Base-by-base conservation (phyloP, 2,888 invertebrate genomes). In the Diogma glabrata region DNA sequence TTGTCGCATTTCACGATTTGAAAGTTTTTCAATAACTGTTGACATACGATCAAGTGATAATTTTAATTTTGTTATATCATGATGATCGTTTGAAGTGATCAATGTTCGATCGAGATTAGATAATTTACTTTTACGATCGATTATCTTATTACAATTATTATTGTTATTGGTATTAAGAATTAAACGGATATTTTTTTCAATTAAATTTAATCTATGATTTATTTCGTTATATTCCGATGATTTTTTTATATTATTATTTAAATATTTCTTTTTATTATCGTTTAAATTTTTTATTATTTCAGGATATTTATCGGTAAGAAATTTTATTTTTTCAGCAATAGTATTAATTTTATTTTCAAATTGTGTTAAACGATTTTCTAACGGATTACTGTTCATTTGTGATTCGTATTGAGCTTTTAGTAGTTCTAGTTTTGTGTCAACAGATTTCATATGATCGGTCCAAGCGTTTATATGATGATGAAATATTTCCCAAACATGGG, bases 401-500 rank as follows among this genome's bases (percentile, higher is more conserved):
- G 70, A 71, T 7, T 6, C 24, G 5, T 24, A 6, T 24, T 24
- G 24, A 7, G 24, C 24, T 9, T 67, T 71, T 12, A 77, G 66
- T 26, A 74, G 64, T 53, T 71, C 71, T 17, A 76, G 61, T 62
- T 75, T 75, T 54, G 69, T 67, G 58, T 75, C 75, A 9, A 74
- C 59, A 3, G 71, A 64, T 53, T 72, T 71, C 52, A 75, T 68
- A 56, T 74, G 73, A 30, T 74, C 74, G 53, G 73, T 75, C 75
- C 75, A 75, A 0, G 74, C 70, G 14, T 72, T 65, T 33, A 75
- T 71, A 57, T 75, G 75, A 55, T 73, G 69, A 54, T 73, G 72
- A 58, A 75, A 73, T 24, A 74, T 73, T 49, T 74, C 72, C 75
- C 75, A 75, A 4, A 71, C 70, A 53, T 74, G 73, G 0, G 74